Evolutionary conservation across 2,888 invertebrate genomes (phyloP).

Genomic region (Copidosoma aretas): DNA sequence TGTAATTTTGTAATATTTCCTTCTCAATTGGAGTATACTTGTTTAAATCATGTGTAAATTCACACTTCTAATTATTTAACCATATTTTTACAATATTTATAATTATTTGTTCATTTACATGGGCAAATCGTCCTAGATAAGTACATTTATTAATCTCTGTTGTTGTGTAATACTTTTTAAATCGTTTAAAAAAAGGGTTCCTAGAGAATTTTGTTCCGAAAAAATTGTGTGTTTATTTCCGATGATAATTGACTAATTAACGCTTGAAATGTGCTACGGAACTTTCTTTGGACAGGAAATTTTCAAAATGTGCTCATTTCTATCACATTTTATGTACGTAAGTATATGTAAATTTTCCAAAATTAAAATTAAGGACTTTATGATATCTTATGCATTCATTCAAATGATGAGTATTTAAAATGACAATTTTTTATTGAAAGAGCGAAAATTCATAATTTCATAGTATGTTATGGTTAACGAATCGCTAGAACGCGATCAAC

Average conservation of each 20-base stretch:
- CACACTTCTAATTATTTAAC: conserved; percentile 15
- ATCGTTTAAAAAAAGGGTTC: not conserved
- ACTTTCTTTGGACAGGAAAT: too few relatives aligned
- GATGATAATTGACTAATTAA: too few relatives aligned
- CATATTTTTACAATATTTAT: conserved; percentile 40
- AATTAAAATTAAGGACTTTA: conserved; percentile 6
- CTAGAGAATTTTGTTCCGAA: too few relatives aligned
- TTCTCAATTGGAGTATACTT: conserved; percentile 7
- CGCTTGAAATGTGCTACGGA: too few relatives aligned
- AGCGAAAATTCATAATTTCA: too few relatives aligned
- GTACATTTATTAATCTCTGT: conserved; percentile 57
- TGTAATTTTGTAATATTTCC: conserved; percentile 50
- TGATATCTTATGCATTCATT: not conserved
- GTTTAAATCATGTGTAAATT: not conserved
- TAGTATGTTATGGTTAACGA: too few relatives aligned
- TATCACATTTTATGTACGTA: too few relatives aligned
- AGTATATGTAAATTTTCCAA: not conserved
- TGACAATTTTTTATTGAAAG: conserved; percentile 2
- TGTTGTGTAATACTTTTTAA: conserved; percentile 24
- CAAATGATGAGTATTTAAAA: too few relatives aligned
- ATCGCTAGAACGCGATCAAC: conserved; percentile 58
- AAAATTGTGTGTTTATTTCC: too few relatives aligned
- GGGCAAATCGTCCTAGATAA: conserved; percentile 52
- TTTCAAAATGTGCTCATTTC: too few relatives aligned
- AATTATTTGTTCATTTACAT: conserved; percentile 46